Base-by-base conservation (phyloP, 2,797 vertebrate genomes). In the Zalophus californianus region DNA sequence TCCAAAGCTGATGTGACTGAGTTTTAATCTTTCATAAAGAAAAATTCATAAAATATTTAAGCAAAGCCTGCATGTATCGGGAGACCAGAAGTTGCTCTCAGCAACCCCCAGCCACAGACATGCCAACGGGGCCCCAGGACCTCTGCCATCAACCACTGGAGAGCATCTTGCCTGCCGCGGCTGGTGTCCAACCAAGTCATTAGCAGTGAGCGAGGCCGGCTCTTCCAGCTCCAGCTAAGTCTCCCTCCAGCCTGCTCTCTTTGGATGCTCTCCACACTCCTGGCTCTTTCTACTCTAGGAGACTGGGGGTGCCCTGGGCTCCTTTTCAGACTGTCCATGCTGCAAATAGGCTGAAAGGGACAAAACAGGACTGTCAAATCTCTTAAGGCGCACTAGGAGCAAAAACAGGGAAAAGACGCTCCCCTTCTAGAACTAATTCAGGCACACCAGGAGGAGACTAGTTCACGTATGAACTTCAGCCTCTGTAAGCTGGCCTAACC, bases 1-100 rank as follows among this genome's bases (percentile, higher is more conserved):
- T 91, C 93, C 87, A 93, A 96, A 96, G 86, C 94, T 79, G 97
- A 90, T 82, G 79, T 93, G 83, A 97, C 96, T 87, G 58, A 92
- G 83, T 98, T 98, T 97, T 96, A 98, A 98, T 98, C 86, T 97
- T 98, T 98, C 54, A 97, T 96, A 97, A 97, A 97, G 96, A 97
- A 97, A 97, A 97, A 96, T 75, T 90, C 96, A 97, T 97, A 78
- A 96, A 97, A 98, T 96, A 98, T 97, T 97, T 95, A 97, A 93
- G 96, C 6, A 0, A 95, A 86, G 84, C 50, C 90, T 35, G n/a
- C 1, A 3, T 7, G 0, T 93, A 94, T 92, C 85, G 15, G 44
- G 72, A 97, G 95, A 95, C 86, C 12, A 27, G 56, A 82, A 70
- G 72, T 68, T 87, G 64, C 92, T 97, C 96, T 85, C 20, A 9